Evolutionary conservation across 2,888 invertebrate species (phyloP), one percentile per base, ranked within the genome.

Genomic region (Patella depressa): DNA sequence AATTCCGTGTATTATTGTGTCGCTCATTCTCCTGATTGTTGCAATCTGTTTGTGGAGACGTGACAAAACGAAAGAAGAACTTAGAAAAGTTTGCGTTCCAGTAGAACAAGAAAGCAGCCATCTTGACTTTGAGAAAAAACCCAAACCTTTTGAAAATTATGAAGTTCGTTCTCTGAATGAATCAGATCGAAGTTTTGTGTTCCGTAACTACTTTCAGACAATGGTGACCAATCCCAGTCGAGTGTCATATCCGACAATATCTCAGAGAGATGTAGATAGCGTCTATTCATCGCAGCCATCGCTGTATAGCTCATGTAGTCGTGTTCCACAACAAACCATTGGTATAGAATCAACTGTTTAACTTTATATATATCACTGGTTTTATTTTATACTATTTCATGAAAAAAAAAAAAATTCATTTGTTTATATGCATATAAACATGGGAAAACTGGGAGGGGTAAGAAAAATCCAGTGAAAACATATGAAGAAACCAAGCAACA

Each of bases 151-250:
- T 53, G 73, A 79, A 72, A 86, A 88, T 74, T 79, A 83, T 57
- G 87, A 88, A 59, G 80, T 81, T 57, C 83, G 84, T 14, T 88
- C 88, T 29, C 77, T 88, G 9, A 87, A 85, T 71, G 86, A 87
- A 70, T 89, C 89, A 2, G 88, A 89, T 74, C 87, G 87, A 81
- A 86, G 87, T 80, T 89, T 86, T 83, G 87, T 88, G 71, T 86
- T 89, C 70, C 76, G 87, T 5, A 85, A 88, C 69, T 89, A 85
- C 78, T 88, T 89, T 79, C 85, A 87, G 76, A 84, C 86, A 24
- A 86, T 88, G 85, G 85, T 81, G 17, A 84, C 85, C 9, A 83
- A 86, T 65, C 85, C 84, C 29, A 84, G 77, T 73, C 14, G 80
- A 83, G 3, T 75, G 81, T 15, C 82, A 80, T 17, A 83, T 83